Evolutionary conservation across 2,888 invertebrate species (phyloP).

Genomic region (Dryomyza anilis): DNA sequence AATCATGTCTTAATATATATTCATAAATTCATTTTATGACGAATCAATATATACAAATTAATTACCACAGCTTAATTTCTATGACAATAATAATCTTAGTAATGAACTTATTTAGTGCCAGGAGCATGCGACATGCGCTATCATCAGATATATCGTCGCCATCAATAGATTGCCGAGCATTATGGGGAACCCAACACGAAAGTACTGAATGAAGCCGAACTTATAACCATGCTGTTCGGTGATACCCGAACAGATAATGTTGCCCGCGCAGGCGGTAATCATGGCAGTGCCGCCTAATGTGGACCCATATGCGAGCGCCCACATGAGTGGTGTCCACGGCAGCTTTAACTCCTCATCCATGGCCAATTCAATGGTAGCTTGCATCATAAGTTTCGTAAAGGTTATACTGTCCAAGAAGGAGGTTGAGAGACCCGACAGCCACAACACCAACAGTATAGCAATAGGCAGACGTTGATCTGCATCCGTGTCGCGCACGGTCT

Average conservation of each 20-base stretch:
- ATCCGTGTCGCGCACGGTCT: constrained; percentile 67
- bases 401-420: constrained; percentile 89
- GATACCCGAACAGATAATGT: constrained; percentile 86
- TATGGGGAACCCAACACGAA: constrained; percentile 81
- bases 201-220: constrained; percentile 80
- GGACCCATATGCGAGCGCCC: constrained; percentile 86
- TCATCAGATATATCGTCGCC: constrained; percentile 70
- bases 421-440: constrained; percentile 80
- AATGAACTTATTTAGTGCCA: constrained; percentile 36
- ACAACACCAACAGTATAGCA: constrained; percentile 76
- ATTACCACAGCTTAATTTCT: too few relatives aligned
- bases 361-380: constrained; percentile 72
- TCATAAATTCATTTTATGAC: too few relatives aligned
- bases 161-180: constrained; percentile 73
- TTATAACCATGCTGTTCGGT: constrained; percentile 88
- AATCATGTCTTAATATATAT: not conserved
- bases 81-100: too few relatives aligned
- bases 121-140: constrained; percentile 66
- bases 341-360: constrained; percentile 66
- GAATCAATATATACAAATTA: too few relatives aligned
- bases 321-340: constrained; percentile 79
- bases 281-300: constrained; percentile 90
- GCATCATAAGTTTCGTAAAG: constrained; percentile 85
- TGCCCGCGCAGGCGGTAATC: constrained; percentile 85
- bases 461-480: constrained; percentile 70